Evolutionary conservation across 2,888 invertebrate genomes (phyloP).

Genomic region (Craniophora ligustri): DNA sequence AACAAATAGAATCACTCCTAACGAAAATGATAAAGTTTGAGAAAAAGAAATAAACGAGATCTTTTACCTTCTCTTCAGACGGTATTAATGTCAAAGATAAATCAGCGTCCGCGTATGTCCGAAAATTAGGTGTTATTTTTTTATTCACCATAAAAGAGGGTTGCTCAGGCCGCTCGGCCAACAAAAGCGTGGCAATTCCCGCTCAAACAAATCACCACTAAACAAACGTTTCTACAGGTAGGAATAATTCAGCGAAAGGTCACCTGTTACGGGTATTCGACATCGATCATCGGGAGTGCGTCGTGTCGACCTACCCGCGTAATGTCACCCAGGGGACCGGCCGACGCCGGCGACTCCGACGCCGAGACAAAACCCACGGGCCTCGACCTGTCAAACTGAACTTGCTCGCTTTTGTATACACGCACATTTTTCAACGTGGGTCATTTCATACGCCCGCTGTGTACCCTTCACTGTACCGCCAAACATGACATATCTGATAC

Average conservation of each 20-base stretch:
- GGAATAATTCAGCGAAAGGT: constrained; percentile 87
- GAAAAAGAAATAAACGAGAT: constrained; percentile 53
- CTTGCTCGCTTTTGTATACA: constrained; percentile 71
- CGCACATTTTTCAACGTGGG: constrained; percentile 72
- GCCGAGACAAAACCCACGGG: constrained; percentile 79
- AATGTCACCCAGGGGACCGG: constrained; percentile 83
- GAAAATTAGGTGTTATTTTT: constrained; percentile 62
- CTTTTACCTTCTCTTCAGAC: constrained; percentile 58
- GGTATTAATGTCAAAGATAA: constrained; percentile 64
- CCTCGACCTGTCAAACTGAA: constrained; percentile 76
- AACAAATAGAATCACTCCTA: constrained; percentile 50
- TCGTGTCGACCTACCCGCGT: constrained; percentile 81
- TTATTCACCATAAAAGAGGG: constrained; percentile 68
- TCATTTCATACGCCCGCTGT: constrained; percentile 61
- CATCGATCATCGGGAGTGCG: constrained; percentile 88
- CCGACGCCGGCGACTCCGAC: constrained; percentile 71
- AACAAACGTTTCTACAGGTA: constrained; percentile 86
- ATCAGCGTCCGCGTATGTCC: constrained; percentile 57
- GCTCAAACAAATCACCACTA: constrained; percentile 85
- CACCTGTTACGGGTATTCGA: constrained; percentile 87
- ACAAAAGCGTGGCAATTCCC: constrained; percentile 77
- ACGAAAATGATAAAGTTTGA: constrained; percentile 48
- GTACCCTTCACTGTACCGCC: constrained; percentile 54
- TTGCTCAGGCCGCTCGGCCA: constrained; percentile 60
- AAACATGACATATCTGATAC: constrained; percentile 66